A percentile compares a stretch with the other conserved stretches of the same genome.
Conservation (phyloP, 2,888 invertebrate genomes). For the Aphidius colemani region DNA sequence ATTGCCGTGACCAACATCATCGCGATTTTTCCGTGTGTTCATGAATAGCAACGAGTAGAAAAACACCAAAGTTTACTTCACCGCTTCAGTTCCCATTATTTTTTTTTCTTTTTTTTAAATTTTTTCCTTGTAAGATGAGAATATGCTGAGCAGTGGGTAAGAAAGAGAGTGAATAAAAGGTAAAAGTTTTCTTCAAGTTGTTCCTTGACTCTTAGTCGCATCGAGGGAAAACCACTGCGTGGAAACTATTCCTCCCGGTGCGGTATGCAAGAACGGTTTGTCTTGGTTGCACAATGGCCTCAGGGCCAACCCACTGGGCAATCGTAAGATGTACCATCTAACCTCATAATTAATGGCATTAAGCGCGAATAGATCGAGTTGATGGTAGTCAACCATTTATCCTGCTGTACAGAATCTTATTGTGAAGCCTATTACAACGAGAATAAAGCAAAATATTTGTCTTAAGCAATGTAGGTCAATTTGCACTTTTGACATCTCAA, state of each 20-base stretch:
- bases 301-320: constrained; percentile 32
- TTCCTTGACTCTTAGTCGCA: constrained; percentile 15
- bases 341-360: constrained; percentile 36
- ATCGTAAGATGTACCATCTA: constrained; percentile 29
- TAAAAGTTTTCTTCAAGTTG: constrained; percentile 16
- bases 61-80: constrained; percentile 46
- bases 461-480: no score
- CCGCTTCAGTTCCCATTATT: not conserved
- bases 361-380: constrained; percentile 29
- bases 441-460: no score
- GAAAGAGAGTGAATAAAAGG: not conserved
- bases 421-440: not conserved
- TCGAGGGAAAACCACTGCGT: constrained; percentile 14
- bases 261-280: constrained; percentile 26
- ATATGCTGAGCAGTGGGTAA: no score
- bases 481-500: no score
- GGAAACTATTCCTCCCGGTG: constrained; percentile 18
- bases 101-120: no score
- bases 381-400: constrained; percentile 9
- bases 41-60: constrained; percentile 54
- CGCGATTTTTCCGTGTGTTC: constrained; percentile 48
- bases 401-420: constrained; percentile 21
- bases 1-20: constrained; percentile 35
- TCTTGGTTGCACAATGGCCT: constrained; percentile 34
- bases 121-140: no score